Conservation (phyloP, 2,113 vertebrate genomes). For the Odocoileus hemionus region DNA sequence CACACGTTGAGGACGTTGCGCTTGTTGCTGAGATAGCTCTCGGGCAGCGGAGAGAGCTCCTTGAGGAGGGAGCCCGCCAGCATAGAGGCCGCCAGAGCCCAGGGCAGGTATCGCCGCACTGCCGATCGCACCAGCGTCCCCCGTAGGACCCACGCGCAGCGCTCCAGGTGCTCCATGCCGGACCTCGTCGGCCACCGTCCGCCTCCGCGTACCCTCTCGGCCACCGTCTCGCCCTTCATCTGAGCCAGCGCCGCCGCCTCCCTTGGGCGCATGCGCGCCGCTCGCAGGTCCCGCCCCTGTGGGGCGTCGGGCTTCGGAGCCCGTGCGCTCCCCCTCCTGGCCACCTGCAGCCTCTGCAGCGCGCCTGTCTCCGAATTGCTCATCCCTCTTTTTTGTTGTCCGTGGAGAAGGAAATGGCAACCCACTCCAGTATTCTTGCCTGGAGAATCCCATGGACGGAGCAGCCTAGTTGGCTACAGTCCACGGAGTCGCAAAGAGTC, state of each 20-base stretch:
- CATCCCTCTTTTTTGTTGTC: background rate
- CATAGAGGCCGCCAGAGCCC: constrained; percentile 79
- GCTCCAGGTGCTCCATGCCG: constrained; percentile 64
- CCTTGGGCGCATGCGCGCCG: constrained; percentile 18
- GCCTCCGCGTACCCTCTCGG: background rate
- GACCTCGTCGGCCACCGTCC: constrained; percentile 62
- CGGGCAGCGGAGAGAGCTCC: constrained; percentile 82
- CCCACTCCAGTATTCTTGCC: too few relatives aligned
- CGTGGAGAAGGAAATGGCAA: too few relatives aligned
- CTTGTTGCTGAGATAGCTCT: constrained; percentile 88
- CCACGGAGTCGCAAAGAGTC: too few relatives aligned
- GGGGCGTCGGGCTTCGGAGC: background rate
- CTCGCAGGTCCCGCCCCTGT: background rate
- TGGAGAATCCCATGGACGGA: too few relatives aligned
- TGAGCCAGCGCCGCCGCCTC: accelerated
- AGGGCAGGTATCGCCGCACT: constrained; percentile 75
- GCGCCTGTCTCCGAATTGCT: accelerated
- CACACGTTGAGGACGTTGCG: constrained; percentile 90
- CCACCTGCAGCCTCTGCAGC: background rate
- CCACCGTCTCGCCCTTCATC: constrained; percentile 43
- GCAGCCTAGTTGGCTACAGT: too few relatives aligned
- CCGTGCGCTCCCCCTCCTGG: background rate
- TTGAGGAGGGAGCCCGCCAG: constrained; percentile 86
- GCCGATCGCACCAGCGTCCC: constrained; percentile 47
- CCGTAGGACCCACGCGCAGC: constrained; percentile 52